A percentile compares a stretch with the other conserved stretches of the same genome.
Conservation (phyloP, 2,113 vertebrate species). For the Bolborhynchus lineola region DNA sequence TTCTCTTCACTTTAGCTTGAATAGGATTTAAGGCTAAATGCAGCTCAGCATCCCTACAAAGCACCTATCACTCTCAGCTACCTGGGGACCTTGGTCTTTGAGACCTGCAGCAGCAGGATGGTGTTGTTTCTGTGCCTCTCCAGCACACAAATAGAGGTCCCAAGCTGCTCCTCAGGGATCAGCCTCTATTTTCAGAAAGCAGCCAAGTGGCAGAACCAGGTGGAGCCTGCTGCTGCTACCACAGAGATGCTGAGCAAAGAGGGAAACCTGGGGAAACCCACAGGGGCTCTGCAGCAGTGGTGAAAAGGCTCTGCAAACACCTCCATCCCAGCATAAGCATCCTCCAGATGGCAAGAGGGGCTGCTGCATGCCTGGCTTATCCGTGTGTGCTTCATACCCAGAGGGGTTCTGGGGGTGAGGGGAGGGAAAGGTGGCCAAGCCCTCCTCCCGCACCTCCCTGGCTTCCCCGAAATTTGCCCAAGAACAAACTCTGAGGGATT, state of each 20-base stretch:
- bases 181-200: neutral
- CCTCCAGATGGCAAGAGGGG: neutral
- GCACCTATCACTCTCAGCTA: neutral
- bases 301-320: neutral
- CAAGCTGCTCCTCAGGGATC: neutral
- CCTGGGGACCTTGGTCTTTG: neutral
- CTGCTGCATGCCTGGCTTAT: neutral
- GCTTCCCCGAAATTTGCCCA: neutral
- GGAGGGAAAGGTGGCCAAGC: neutral
- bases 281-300: fast-evolving
- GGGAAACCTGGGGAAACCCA: fast-evolving
- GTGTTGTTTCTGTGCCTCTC: neutral
- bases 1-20: neutral
- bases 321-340: neutral
- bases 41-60: neutral
- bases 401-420: neutral
- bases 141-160: neutral
- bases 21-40: neutral
- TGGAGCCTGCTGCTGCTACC: neutral
- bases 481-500: conserved; percentile 48
- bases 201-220: neutral
- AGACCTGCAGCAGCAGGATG: neutral
- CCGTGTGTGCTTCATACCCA: fast-evolving
- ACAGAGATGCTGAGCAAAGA: neutral
- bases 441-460: neutral